Base-by-base conservation (phyloP, 2,888 invertebrate genomes). In the Amiota mariae region DNA sequence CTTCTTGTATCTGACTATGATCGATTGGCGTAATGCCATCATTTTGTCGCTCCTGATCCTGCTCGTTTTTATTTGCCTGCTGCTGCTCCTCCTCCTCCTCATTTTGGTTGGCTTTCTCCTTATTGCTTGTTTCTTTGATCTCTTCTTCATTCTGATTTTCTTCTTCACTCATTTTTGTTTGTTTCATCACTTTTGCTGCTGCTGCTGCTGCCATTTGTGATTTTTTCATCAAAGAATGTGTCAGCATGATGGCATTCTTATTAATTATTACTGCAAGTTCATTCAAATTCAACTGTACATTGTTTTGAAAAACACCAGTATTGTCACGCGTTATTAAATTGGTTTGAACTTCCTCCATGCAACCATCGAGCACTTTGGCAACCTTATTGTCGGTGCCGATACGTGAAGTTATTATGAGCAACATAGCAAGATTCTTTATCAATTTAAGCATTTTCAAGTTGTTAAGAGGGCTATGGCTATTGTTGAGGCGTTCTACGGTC, bases 201-300 rank as follows among this genome's bases (percentile, higher is more conserved):
- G 36, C 12, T 71, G 57, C 11, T 47, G 2, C 46, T 49, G 68
- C 24, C 51, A 56, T 10, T 51, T 18, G 10, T 12, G 12, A 8
- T 13, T 49, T 51, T 24, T n/a, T 48, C 8, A n/a, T 46, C 18
- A 18, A 3, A 11, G 18, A 24, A 20, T 51, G 51, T 15, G 2
- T 51, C 20, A 51, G 13, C 13, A 24, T 15, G 20, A 24, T 15
- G 20, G 12, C 79, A 15, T 81, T 85, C 13, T 87, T 87, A 13
- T 87, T 85, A 10, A 90, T 87, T 8, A 87, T 88, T 73, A 84
- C 66, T 11, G 87, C 88, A 75, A 90, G 89, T 61, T 87, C 87
- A 78, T 89, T 87, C 92, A 98, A 94, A 85, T 97, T 97, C 79
- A 96, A 94, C 90, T 98, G 98, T 8, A 98, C 95, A 88, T 93